Conservation (phyloP, 2,888 invertebrate genomes). For the Drosophila koepferae region DNA sequence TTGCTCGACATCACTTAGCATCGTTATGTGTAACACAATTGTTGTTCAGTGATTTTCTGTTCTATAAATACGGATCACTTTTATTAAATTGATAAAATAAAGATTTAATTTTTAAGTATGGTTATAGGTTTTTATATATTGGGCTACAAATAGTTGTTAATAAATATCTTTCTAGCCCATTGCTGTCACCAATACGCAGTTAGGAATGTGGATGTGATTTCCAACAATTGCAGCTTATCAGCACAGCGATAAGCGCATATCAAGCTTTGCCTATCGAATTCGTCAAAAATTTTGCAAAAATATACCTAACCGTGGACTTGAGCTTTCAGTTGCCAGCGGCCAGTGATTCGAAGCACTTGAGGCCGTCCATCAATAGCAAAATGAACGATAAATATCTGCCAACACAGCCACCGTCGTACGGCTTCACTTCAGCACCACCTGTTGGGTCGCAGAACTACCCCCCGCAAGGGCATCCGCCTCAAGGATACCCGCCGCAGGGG, state of each 20-base stretch:
- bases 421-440: constrained; percentile 35
- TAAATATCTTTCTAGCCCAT: too few species aligned
- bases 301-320: not conserved
- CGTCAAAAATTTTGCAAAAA: constrained; percentile 27
- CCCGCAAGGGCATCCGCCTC: constrained; percentile 23
- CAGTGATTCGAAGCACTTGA: constrained; percentile 7
- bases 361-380: not conserved
- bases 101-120: too few species aligned
- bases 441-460: constrained; percentile 6
- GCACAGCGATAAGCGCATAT: constrained; percentile 23
- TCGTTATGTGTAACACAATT: not conserved
- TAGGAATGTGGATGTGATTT: constrained; percentile 1
- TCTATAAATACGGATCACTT: too few species aligned
- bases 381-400: constrained; percentile 62
- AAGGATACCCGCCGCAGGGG: constrained; percentile 24
- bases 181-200: constrained; percentile 18
- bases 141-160: too few species aligned
- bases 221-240: constrained; percentile 26
- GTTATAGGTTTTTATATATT: too few species aligned
- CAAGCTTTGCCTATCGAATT: constrained; percentile 19
- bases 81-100: too few species aligned
- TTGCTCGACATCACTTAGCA: not conserved
- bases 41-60: too few species aligned
- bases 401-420: constrained; percentile 31
- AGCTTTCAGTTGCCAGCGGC: constrained; percentile 32